Base-by-base conservation (phyloP, 2,888 invertebrate genomes). In the Trilocha varians region DNA sequence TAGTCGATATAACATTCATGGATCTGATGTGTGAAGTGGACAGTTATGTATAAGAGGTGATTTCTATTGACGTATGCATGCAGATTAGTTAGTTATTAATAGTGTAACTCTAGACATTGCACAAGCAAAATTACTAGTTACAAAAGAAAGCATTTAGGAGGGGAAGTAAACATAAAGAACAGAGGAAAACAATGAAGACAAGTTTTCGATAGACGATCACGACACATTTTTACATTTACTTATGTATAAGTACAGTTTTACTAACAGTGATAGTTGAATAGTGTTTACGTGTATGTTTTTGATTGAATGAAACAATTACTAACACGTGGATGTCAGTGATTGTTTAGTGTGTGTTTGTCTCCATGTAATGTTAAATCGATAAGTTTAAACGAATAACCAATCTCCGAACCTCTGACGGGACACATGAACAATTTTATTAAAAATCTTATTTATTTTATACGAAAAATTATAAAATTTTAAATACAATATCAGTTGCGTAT, bases 321-420 rank as follows among this genome's bases (percentile, higher is more conserved):
- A n/a, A n/a, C n/a, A n/a, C 32, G 17, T 16, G 16, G 5, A 39
- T n/a, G 46, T 62, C 40, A 60, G 59, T 70, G 55, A 47, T 49
- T 57, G 61, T n/a, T n/a, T n/a, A n/a, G n/a, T n/a, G n/a, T n/a
- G n/a, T 73, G 62, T 69, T 61, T 62, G 53, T 52, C 50, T 67
- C 70, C 73, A 75, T 79, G 76, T 74, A 63, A 78, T 77, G 78
- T 76, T 72, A 72, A 53, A 74, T 74, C 74, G 74, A 75, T 64
- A 53, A 14, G 15, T 34, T n/a, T 13, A n/a, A 14, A 16, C 33
- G 32, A 34, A 15, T 14, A 18, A 13, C 36, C 25, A 47, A 50
- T 51, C 61, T 60, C 49, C 80, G 65, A 84, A 75, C 78, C 56
- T 71, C 62, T 70, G 72, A 62, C 79, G 77, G 78, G 77, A 54